Base-by-base conservation (phyloP, 2,113 vertebrate genomes). In the Apeltes quadracus region DNA sequence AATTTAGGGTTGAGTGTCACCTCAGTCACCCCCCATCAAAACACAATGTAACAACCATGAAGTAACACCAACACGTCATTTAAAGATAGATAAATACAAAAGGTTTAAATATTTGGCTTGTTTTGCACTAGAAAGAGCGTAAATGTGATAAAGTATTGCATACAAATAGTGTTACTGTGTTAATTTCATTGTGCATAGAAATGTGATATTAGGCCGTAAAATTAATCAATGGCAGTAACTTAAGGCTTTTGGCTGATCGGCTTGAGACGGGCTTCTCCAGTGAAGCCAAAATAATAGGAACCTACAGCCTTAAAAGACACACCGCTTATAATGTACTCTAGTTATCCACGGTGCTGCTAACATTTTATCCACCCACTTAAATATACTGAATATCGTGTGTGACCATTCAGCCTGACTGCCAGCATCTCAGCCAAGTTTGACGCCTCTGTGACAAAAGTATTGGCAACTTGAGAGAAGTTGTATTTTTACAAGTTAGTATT, bases 201-300 rank as follows among this genome's bases (percentile, higher is more conserved):
- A 70, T 53, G 12, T 29, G 46, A 48, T 12, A 53, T 27, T 20
- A 27, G 41, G 48, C 32, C 23, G 46, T 27, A 32, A 29, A 51
- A 66, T 65, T 18, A 63, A 54, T 10, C 6, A 0, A 59, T 74
- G 48, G 73, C 72, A 78, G 81, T 72, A 32, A 36, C 27, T 88
- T 91, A 90, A 92, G 87, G 90, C 89, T 57, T 88, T 58, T 50
- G 81, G 79, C 61, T 55, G 53, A 74, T 50, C 50, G 4, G 41
- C 20, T 56, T 27, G 34, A 12, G 0, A 57, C n/a, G 18, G 2
- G 23, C 25, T 61, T 50, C 13, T 61, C 14, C 22, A 29, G 27
- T 29, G 13, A 59, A 63, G 27, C 6, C 46, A 56, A 12, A 58
- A 70, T 22, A 27, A 65, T 11, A 32, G 38, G 38, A 27, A 51